Percentiles rank a stretch among this genome's conserved stretches.
Evolutionary conservation across 2,888 invertebrate species (phyloP).

Genomic region (Volucella bombylans): DNA sequence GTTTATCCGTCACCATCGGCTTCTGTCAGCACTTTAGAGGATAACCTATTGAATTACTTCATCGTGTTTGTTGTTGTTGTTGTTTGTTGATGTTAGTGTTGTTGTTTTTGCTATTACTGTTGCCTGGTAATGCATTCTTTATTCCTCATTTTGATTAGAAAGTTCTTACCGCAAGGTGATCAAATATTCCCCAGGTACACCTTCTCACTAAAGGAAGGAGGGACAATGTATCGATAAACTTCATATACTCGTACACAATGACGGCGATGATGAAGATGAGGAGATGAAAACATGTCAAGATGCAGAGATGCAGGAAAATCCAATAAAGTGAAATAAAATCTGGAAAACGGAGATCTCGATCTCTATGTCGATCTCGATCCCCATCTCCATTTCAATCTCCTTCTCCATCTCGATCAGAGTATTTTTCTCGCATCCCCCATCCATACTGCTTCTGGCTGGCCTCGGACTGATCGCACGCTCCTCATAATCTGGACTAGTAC

Average conservation of each 20-base stretch:
- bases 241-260: too few species aligned
- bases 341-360: slow-evolving; percentile 61
- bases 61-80: slow-evolving; percentile 1
- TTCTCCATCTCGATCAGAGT: too few species aligned
- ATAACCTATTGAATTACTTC: slow-evolving; percentile 49
- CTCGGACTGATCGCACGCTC: slow-evolving; percentile 63
- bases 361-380: too few species aligned
- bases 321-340: slow-evolving; percentile 64
- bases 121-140: slow-evolving; percentile 52
- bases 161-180: slow-evolving; percentile 77
- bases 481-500: slow-evolving; percentile 5
- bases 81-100: background rate
- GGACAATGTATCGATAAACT: slow-evolving; percentile 14
- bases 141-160: slow-evolving; percentile 68
- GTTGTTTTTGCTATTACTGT: slow-evolving; percentile 13
- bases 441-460: slow-evolving; percentile 42
- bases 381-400: too few species aligned
- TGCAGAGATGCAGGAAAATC: slow-evolving; percentile 51
- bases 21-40: slow-evolving; percentile 66
- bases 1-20: slow-evolving; percentile 70
- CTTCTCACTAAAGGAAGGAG: slow-evolving; percentile 11
- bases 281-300: background rate
- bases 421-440: slow-evolving; percentile 50
- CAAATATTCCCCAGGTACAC: slow-evolving; percentile 73
- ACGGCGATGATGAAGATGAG: too few species aligned